Evolutionary conservation across 2,888 invertebrate species (phyloP).

Genomic region (Baronia brevicornis): DNA sequence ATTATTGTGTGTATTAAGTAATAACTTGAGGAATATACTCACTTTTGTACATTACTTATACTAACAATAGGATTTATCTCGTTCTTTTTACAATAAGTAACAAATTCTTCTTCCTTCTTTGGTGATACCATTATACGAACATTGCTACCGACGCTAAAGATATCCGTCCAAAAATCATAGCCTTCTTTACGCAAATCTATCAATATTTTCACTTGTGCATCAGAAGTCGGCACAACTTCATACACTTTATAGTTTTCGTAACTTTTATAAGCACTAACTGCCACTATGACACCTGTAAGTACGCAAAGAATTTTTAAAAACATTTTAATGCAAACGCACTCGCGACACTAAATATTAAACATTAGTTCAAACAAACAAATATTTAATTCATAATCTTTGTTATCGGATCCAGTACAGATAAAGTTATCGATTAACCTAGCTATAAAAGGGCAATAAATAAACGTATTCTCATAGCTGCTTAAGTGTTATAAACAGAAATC

Average conservation of each 20-base stretch:
- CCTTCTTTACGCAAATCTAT: conserved; percentile 50
- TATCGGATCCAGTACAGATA: conserved; percentile 7
- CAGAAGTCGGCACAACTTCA: conserved; percentile 56
- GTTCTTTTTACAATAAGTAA: conserved; percentile 22
- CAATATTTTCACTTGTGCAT: conserved; percentile 58
- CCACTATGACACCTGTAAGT: conserved; percentile 16
- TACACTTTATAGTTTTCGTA: conserved; percentile 77
- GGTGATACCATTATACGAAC: conserved; percentile 39
- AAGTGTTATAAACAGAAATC: no score
- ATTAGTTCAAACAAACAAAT: conserved; percentile 9
- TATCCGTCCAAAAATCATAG: conserved; percentile 44
- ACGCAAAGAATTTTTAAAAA: conserved; percentile 15
- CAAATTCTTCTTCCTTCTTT: conserved; percentile 27
- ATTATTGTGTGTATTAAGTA: no score
- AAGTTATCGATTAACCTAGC: conserved; percentile 6
- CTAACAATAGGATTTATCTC: conserved; percentile 27
- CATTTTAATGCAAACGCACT: conserved; percentile 17
- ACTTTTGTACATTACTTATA: conserved; percentile 39
- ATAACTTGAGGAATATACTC: conserved; percentile 25
- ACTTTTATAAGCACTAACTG: conserved; percentile 28
- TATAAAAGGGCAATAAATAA: conserved; percentile 2
- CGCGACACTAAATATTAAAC: conserved; percentile 4
- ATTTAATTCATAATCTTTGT: conserved; percentile 6
- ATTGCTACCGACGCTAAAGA: conserved; percentile 37
- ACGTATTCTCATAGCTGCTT: conserved; percentile 7